Base-by-base conservation (phyloP, 2,113 vertebrate species). In the Rhizomys pruinosus region DNA sequence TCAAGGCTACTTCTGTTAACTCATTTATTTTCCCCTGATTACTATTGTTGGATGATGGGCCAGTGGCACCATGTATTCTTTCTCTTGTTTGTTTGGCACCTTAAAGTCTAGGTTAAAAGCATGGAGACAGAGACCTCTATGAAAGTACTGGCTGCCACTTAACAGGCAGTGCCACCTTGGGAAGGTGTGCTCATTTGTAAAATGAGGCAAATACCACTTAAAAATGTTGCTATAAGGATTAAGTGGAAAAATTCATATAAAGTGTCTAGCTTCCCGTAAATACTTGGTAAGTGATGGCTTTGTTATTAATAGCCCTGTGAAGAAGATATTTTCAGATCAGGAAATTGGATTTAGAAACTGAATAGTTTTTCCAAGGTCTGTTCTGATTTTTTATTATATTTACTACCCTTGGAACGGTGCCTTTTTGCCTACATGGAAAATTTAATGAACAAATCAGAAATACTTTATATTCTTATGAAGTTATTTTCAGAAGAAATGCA, bases 81-180 rank as follows among this genome's bases (percentile, higher is more conserved):
- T 71, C n/a, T 76, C 39, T 92, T 68, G 47, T 61, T 81, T 80
- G 84, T 63, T 61, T 59, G 82, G 55, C 59, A 55, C 8, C 69
- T 73, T 72, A 4, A 79, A 71, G 22, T 85, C 82, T 20, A 88
- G 86, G 92, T 92, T 82, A 93, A 96, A 94, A 76, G 90, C 81
- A 22, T 2, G 34, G 42, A 52, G 68, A 42, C 71, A 59, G 57
- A 81, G 90, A 82, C 39, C 44, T 59, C 15, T 66, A n/a, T 76
- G 64, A 77, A 93, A 63, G 63, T 32, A 64, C 23, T 47, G 42
- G 64, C 52, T 92, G 39, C 22, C 66, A 76, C 55, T 89, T 85
- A 81, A 37, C 59, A n/a, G 37, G 25, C 44, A 66, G 63, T 52
- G 76, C 88, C 94, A 93, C 93, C 93, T 77, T 72, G 66, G 17